Conservation (phyloP, 2,797 vertebrate genomes). For the Fratercula arctica region DNA sequence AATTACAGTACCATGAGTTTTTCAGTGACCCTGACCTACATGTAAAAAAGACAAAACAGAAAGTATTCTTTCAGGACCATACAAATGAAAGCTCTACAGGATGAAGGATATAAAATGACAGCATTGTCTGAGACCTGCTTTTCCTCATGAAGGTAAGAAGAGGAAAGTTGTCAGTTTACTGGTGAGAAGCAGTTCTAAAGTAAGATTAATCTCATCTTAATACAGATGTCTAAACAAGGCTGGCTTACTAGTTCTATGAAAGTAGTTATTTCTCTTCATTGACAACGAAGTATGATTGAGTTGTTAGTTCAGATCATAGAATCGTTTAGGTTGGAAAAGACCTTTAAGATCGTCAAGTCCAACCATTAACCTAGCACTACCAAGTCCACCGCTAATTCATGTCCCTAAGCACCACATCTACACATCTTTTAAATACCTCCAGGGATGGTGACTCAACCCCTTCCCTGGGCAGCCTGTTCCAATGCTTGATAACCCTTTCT, state of each 20-base stretch:
- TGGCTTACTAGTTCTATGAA: background rate
- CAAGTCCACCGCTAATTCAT: background rate
- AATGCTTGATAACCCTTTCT: background rate
- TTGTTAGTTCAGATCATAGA: background rate
- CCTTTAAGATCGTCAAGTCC: background rate
- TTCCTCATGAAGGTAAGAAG: background rate
- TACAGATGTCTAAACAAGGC: background rate
- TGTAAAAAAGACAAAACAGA: background rate
- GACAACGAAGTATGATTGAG: background rate
- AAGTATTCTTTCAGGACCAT: background rate
- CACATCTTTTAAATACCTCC: background rate
- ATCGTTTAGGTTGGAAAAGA: background rate
- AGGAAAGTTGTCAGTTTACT: background rate
- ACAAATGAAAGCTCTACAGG: background rate
- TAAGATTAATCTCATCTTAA: background rate
- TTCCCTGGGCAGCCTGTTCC: background rate
- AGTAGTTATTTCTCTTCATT: background rate
- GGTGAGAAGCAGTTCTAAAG: background rate
- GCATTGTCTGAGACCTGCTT: background rate
- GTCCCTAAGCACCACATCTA: background rate
- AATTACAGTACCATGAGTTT: background rate
- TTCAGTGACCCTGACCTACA: background rate
- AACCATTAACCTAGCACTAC: background rate
- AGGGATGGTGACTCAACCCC: background rate
- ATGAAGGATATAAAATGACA: background rate